phyloP scores from a whole-genome alignment of 2,113 vertebrate genomes.

The Lagopus leucura region DNA sequence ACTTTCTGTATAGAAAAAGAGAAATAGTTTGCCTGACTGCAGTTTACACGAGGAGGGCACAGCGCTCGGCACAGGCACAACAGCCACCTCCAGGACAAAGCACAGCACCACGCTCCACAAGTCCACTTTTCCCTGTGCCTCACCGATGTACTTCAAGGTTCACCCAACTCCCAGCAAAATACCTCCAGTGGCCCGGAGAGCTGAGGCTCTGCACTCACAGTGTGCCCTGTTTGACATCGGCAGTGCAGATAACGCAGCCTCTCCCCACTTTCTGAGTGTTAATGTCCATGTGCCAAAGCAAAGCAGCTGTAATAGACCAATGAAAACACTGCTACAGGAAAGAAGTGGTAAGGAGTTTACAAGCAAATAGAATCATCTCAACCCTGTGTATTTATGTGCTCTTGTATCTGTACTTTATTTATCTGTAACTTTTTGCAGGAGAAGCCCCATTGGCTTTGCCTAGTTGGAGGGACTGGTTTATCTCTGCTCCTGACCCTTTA shows the following conservation, averaged over 20 bases:
- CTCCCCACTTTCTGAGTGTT: background rate
- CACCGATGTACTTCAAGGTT: background rate
- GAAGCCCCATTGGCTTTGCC: conserved; percentile 18
- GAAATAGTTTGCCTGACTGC: background rate
- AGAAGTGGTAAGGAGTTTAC: background rate
- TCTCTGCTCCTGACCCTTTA: conserved; percentile 54
- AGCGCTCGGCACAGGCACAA: background rate
- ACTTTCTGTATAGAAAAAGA: background rate
- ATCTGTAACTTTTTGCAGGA: background rate
- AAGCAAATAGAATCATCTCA: conserved; percentile 12
- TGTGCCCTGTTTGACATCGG: background rate
- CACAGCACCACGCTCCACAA: background rate
- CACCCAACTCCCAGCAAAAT: background rate
- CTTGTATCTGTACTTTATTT: background rate
- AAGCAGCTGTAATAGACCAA: background rate
- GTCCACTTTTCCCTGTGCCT: background rate
- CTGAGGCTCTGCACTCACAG: background rate
- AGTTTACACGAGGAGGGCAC: background rate
- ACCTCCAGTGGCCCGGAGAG: background rate
- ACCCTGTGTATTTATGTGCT: background rate
- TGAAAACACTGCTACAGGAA: background rate
- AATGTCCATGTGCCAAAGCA: background rate
- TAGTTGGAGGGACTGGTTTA: conserved; percentile 35
- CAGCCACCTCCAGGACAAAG: background rate
- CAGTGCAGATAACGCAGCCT: background rate